phyloP scores from a whole-genome alignment of 2,888 invertebrate species.

The Hoplodrina ambigua region DNA sequence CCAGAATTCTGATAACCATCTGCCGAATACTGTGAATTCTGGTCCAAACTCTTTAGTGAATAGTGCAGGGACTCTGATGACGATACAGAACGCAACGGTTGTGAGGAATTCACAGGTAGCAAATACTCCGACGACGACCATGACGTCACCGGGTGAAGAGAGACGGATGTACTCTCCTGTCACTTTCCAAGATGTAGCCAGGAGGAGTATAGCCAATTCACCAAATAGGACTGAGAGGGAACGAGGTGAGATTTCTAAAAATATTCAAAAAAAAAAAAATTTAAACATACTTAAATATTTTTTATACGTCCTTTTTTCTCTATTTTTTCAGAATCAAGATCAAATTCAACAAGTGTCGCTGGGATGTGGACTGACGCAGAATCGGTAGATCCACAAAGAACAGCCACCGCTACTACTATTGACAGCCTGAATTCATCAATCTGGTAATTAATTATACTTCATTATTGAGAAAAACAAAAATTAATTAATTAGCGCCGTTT shows the following conservation, averaged over 20 bases:
- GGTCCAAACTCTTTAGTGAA: slow-evolving; percentile 74
- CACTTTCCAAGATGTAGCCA: slow-evolving; percentile 95
- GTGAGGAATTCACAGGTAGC: slow-evolving; percentile 62
- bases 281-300: background rate
- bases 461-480: too few species aligned
- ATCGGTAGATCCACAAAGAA: slow-evolving; percentile 91
- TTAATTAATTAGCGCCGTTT: too few species aligned
- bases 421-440: slow-evolving; percentile 88
- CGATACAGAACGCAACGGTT: slow-evolving; percentile 64
- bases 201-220: slow-evolving; percentile 94
- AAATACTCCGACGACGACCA: slow-evolving; percentile 66
- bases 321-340: slow-evolving; percentile 90
- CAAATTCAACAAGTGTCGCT: slow-evolving; percentile 91
- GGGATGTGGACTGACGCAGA: slow-evolving; percentile 90
- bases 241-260: slow-evolving; percentile 67
- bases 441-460: slow-evolving; percentile 72
- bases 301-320: background rate
- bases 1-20: slow-evolving; percentile 60
- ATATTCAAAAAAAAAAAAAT: background rate
- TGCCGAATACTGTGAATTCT: slow-evolving; percentile 74
- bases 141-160: slow-evolving; percentile 90
- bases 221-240: slow-evolving; percentile 89
- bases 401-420: slow-evolving; percentile 63
- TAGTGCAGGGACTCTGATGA: slow-evolving; percentile 67
- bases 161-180: slow-evolving; percentile 95